Evolutionary conservation across 1,140 invertebrate species (phyloP).

Genomic region (Globodera ellingtonae): DNA sequence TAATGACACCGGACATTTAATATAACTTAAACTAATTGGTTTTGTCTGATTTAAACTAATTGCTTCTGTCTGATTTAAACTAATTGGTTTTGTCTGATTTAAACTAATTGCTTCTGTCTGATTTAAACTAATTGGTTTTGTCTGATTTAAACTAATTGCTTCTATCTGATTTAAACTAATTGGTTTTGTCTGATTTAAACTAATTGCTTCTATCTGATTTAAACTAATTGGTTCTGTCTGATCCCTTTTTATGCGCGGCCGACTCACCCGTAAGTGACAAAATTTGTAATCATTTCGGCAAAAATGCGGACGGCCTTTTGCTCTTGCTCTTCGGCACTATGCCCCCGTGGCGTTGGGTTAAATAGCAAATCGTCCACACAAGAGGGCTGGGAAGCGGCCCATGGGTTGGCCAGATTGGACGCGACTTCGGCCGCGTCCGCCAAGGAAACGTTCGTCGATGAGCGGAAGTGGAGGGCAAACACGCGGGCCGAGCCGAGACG

Average conservation of each 20-base stretch:
- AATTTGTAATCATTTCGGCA: slow-evolving; percentile 6
- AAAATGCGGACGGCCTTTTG: slow-evolving; percentile 5
- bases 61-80: too few species aligned
- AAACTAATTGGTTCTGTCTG: neutral
- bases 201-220: too few species aligned
- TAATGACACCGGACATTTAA: too few species aligned
- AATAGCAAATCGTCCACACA: slow-evolving; percentile 25
- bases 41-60: too few species aligned
- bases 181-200: too few species aligned
- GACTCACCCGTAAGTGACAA: slow-evolving; percentile 20
- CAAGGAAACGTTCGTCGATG: slow-evolving; percentile 1
- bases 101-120: too few species aligned
- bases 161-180: too few species aligned
- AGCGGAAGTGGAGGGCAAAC: slow-evolving; percentile 11
- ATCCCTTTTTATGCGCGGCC: neutral
- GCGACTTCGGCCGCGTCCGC: slow-evolving; percentile 15
- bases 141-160: too few species aligned
- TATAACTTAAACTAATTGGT: too few species aligned
- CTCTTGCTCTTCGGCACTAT: neutral
- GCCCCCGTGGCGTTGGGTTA: neutral
- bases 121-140: too few species aligned
- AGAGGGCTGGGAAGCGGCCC: neutral
- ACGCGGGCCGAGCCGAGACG: slow-evolving; percentile 4
- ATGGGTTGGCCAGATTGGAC: slow-evolving; percentile 1
- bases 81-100: too few species aligned